Conservation (phyloP, 2,797 vertebrate genomes). For the Acanthornis magna region DNA sequence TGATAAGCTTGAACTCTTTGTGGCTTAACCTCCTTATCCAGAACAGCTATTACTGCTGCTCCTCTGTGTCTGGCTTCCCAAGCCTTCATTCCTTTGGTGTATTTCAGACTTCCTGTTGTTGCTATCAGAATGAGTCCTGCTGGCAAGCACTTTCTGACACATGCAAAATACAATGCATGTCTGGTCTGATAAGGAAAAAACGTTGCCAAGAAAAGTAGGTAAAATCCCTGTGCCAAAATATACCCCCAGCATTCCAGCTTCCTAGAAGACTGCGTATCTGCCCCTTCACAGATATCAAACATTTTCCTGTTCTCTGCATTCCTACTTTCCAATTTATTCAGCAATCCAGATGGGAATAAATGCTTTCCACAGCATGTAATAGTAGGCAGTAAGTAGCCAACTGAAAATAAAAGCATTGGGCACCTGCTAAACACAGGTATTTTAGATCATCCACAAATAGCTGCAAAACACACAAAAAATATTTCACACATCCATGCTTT, state of each 20-base stretch:
- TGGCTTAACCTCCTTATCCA: constrained; percentile 6
- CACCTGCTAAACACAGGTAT: constrained; percentile 37
- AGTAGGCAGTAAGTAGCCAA: constrained; percentile 26
- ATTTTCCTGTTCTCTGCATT: constrained; percentile 48
- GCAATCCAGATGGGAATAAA: constrained; percentile 43
- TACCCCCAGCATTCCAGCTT: constrained; percentile 20
- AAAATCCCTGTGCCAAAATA: constrained; percentile 35
- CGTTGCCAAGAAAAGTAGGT: background rate
- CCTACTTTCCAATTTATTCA: constrained; percentile 55
- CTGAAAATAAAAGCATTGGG: constrained; percentile 63
- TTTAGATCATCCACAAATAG: constrained; percentile 46
- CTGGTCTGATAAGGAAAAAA: constrained; percentile 31
- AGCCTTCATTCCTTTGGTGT: constrained; percentile 10
- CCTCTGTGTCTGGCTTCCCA: background rate
- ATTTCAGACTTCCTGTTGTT: constrained; percentile 45
- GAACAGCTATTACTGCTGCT: background rate
- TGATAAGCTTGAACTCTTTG: background rate
- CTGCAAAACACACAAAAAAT: constrained; percentile 13
- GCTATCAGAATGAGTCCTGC: background rate
- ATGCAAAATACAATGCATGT: constrained; percentile 3
- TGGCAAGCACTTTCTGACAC: constrained; percentile 33
- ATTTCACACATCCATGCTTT: background rate
- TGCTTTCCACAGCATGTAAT: constrained; percentile 7
- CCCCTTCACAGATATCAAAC: constrained; percentile 5
- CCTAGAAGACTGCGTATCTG: background rate